Evolutionary conservation across 2,888 invertebrate species (phyloP).

Genomic region (Crossocerus cetratus): DNA sequence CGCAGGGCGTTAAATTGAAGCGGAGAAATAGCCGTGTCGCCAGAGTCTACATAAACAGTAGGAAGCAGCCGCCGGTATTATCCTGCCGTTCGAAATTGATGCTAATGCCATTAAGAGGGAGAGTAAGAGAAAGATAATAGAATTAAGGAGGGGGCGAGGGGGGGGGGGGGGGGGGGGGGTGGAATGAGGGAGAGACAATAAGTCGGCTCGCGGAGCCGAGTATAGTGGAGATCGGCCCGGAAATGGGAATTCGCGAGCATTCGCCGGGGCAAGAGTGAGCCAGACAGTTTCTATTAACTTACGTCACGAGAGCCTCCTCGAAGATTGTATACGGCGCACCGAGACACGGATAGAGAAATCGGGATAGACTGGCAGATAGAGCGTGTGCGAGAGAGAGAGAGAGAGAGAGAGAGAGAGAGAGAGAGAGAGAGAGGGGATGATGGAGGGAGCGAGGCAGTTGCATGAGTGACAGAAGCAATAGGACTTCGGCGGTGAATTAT

Average conservation of each 20-base stretch:
- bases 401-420: neutral
- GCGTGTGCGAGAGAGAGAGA: neutral
- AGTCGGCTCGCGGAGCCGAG: neutral
- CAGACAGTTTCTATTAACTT: conserved; percentile 1
- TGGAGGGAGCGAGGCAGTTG: conserved; percentile 13
- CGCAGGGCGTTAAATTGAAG: too few species aligned
- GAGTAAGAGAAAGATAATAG: too few species aligned
- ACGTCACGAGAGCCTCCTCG: neutral
- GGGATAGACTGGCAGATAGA: conserved; percentile 2
- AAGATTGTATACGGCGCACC: neutral
- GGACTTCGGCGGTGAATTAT: conserved; percentile 31
- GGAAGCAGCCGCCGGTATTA: too few species aligned
- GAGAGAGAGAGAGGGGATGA: neutral
- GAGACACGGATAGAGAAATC: neutral
- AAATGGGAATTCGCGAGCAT: neutral
- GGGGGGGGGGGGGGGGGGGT: neutral
- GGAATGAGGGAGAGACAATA: neutral
- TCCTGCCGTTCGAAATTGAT: too few species aligned
- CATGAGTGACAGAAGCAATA: conserved; percentile 21
- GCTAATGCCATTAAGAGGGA: too few species aligned
- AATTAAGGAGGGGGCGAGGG: too few species aligned
- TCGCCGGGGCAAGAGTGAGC: neutral
- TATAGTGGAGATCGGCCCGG: neutral
- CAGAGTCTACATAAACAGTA: too few species aligned
- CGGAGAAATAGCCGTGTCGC: too few species aligned